Evolutionary conservation across 2,888 invertebrate genomes (phyloP).

Genomic region (Platynereis dumerilii): DNA sequence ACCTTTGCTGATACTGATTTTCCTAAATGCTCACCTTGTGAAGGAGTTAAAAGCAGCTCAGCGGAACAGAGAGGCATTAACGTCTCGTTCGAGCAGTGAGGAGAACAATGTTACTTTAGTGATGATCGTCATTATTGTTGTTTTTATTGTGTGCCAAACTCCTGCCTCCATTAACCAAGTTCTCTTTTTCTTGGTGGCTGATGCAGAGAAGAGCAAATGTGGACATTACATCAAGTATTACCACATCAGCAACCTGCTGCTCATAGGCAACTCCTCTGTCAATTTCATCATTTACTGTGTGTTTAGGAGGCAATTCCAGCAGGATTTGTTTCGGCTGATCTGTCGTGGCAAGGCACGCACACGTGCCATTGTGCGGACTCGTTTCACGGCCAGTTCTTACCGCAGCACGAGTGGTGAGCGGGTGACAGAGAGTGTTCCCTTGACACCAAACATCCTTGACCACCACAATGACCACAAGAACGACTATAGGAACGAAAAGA

Average conservation of each 20-base stretch:
- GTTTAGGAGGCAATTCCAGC: slow-evolving; percentile 39
- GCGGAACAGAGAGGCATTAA: slow-evolving; percentile 28
- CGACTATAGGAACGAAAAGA: not conserved
- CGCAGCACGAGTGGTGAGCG: slow-evolving; percentile 15
- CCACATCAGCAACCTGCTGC: slow-evolving; percentile 37
- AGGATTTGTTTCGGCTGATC: slow-evolving; percentile 33
- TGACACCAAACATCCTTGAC: not conserved
- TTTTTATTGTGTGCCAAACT: slow-evolving; percentile 40
- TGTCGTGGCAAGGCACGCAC: slow-evolving; percentile 11
- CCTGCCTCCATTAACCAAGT: slow-evolving; percentile 41
- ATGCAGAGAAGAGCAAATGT: slow-evolving; percentile 24
- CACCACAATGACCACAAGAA: not conserved
- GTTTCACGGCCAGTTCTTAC: slow-evolving; percentile 16
- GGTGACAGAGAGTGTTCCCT: slow-evolving; percentile 3
- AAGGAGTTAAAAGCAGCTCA: slow-evolving; percentile 37
- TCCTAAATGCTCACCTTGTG: slow-evolving; percentile 38
- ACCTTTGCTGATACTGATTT: slow-evolving; percentile 36
- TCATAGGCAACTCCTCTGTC: slow-evolving; percentile 36
- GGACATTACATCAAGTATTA: slow-evolving; percentile 31
- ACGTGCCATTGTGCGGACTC: slow-evolving; percentile 7
- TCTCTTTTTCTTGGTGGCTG: slow-evolving; percentile 34
- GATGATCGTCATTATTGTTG: slow-evolving; percentile 39
- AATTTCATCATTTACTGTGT: slow-evolving; percentile 41
- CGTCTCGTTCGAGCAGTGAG: slow-evolving; percentile 27
- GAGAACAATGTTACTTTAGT: slow-evolving; percentile 42